Conservation (phyloP, 2,888 invertebrate species). For the Meteorus cinctellus region DNA sequence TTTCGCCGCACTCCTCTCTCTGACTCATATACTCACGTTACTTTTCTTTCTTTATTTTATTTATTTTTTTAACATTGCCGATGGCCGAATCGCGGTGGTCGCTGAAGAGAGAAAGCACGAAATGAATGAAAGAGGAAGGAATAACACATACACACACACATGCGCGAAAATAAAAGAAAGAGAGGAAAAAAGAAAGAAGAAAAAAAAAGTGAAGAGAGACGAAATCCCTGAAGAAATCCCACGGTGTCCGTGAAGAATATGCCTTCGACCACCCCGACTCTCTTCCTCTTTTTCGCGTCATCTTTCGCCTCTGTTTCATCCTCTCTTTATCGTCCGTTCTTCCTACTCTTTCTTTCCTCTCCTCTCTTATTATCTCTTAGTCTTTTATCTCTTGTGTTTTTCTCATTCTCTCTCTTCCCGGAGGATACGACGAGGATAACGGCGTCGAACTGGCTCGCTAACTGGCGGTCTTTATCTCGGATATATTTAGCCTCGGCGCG, state of each 20-base stretch:
- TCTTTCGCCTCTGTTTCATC: slow-evolving; percentile 45
- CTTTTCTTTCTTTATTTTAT: slow-evolving; percentile 23
- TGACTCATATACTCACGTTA: slow-evolving; percentile 11
- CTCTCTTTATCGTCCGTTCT: slow-evolving; percentile 19
- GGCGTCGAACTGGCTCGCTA: slow-evolving; percentile 54
- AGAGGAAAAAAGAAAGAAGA: slow-evolving; percentile 15
- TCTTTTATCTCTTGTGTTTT: slow-evolving; percentile 22
- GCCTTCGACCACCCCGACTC: slow-evolving; percentile 57
- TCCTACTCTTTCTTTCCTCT: slow-evolving; percentile 6
- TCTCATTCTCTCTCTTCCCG: slow-evolving; percentile 39
- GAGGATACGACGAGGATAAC: slow-evolving; percentile 53
- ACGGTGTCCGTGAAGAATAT: slow-evolving; percentile 55
- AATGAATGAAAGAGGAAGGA: slow-evolving; percentile 25
- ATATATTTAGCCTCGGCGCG: slow-evolving; percentile 56
- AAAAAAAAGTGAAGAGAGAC: slow-evolving; percentile 36
- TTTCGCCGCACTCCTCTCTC: slow-evolving; percentile 1
- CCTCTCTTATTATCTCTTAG: background rate
- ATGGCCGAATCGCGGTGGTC: slow-evolving; percentile 31
- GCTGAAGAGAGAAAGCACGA: slow-evolving; percentile 23
- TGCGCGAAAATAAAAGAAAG: background rate
- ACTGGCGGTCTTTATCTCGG: slow-evolving; percentile 57
- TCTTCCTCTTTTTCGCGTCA: slow-evolving; percentile 50
- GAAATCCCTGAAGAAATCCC: slow-evolving; percentile 56
- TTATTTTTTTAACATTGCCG: slow-evolving; percentile 28
- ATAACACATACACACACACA: background rate